Evolutionary conservation across 2,113 vertebrate species (phyloP).

Genomic region (Edolisoma coerulescens): DNA sequence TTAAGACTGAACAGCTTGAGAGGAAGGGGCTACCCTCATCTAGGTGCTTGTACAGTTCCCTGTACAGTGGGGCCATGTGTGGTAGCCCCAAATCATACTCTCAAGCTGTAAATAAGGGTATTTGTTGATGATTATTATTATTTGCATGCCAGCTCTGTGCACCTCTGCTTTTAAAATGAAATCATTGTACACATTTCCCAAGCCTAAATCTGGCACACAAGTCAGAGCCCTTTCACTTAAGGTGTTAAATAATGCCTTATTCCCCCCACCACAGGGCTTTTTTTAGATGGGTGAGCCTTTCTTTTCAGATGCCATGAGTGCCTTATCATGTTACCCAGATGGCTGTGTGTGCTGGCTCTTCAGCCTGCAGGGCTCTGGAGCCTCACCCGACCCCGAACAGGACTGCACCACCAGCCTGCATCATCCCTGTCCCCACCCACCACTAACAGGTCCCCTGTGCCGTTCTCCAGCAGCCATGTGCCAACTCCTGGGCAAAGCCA

Average conservation of each 20-base stretch:
- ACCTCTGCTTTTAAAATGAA: background rate
- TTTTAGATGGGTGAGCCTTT: background rate
- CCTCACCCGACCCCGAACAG: background rate
- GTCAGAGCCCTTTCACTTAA: background rate
- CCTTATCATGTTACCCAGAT: background rate
- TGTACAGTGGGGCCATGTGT: background rate
- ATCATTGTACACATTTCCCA: background rate
- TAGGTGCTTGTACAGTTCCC: background rate
- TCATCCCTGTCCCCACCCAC: background rate
- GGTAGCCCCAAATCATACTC: background rate
- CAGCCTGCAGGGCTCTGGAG: background rate
- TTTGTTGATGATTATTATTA: background rate
- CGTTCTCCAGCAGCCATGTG: rapidly evolving
- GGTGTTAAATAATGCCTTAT: background rate
- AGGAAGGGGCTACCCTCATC: background rate
- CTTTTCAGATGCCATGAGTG: background rate
- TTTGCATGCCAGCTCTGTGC: rapidly evolving
- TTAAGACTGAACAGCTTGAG: background rate
- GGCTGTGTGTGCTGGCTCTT: background rate
- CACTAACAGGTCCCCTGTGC: background rate
- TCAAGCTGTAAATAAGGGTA: background rate
- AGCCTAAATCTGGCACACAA: background rate
- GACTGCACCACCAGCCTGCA: background rate
- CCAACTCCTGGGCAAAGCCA: background rate
- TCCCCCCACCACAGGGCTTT: background rate